Evolutionary conservation across 2,888 invertebrate species (phyloP), one percentile per base, ranked within the genome.

Genomic region (Yponomeuta evonymella): DNA sequence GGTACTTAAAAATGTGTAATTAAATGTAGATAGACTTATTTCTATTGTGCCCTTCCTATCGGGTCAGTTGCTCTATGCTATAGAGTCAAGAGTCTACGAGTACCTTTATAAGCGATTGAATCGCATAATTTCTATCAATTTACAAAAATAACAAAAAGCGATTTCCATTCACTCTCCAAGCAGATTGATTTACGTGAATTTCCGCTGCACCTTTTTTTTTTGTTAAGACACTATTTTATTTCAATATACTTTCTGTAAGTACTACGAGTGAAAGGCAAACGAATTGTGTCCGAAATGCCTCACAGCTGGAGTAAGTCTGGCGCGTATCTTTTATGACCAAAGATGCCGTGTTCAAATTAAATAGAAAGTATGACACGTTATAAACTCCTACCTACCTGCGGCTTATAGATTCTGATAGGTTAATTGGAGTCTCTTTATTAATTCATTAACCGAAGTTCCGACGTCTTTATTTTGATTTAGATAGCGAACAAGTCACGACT

Each of bases 341-440:
- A 65, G 51, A 51, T 48, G 43, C 62, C 65, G 72, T 74, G 69
- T 73, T 70, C 58, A 73, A 74, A 75, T 76, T 74, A 72, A 79
- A 76, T 79, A 79, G 77, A 79, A 79, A 79, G 76, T 75, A 71
- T 62, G 69, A 58, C 70, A 64, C 70, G 70, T 70, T 69, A 43
- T 51, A 65, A 43, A 43, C 71, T 70, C 67, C 51, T 75, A 75
- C 75, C 75, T 73, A 75, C 75, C 75, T 73, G 75, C 74, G 74
- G 58, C 72, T 73, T 74, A 75, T 73, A 70, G 73, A 75, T 70
- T 72, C 71, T 75, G 75, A 76, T 71, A 70, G 72, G 70, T 73
- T 80, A 78, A 81, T 79, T 78, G 74, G 75, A 15, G 73, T 76
- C 74, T 77, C 74, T 77, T 76, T 79, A 78, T 76, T 75, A 77